Evolutionary conservation across 2,888 invertebrate species (phyloP), one percentile per base, ranked within the genome.

Genomic region (Ornithoptera priamus): DNA sequence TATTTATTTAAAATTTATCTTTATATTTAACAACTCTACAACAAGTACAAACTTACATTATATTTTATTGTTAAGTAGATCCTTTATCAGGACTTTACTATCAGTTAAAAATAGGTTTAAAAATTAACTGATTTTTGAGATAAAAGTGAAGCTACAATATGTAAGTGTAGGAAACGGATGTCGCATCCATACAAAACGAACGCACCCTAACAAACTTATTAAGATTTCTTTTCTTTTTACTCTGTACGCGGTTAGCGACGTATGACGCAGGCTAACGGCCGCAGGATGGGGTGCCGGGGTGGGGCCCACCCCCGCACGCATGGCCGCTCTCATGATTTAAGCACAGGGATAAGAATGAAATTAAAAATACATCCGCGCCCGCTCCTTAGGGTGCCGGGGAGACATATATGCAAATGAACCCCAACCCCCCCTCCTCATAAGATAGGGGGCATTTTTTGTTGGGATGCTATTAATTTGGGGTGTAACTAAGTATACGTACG

Each of bases 301-400:
- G 80, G 78, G 77, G 75, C 72, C 80, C 83, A 80, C 88, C 88
- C 88, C 82, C 85, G 86, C 92, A 92, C 92, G 92, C 92, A 92
- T 92, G 92, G 92, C 90, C 92, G 92, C 92, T 88, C 89, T 89
- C 92, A 92, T 92, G 92, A 92, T 92, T 92, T 92, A 92, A 92
- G 92, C 90, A 88, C 90, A 84, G 87, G 92, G 92, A 92, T 92
- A 92, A 92, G 92, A 92, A 92, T 92, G 92, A 92, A 92, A 92
- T 92, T 92, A 92, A 92, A 92, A 92, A 92, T 92, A 92, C 92
- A 92, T 92, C 92, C 91, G 77, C 84, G 81, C 82, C 87, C 86
- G 86, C 87, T 89, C 89, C 90, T 92, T 90, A 79, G 90, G 90
- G 90, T 89, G 90, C 90, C 82, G 78, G 90, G 91, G 92, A 84